Evolutionary conservation across 2,797 vertebrate species (phyloP).

Genomic region (Chelmon rostratus): DNA sequence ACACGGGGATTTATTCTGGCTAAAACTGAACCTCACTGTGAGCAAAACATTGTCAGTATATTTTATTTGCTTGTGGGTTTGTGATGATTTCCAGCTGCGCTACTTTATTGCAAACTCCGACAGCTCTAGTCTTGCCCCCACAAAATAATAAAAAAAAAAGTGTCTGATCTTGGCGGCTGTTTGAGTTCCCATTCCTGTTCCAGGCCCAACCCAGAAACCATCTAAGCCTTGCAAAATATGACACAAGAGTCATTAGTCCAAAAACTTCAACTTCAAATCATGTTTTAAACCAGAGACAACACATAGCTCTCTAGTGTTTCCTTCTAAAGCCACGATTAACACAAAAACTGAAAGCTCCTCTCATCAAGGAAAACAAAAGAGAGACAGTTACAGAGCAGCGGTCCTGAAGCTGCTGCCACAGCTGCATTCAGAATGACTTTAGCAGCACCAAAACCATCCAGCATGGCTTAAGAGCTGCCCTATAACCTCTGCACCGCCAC

Average conservation of each 20-base stretch:
- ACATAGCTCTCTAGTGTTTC: background rate
- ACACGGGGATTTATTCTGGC: background rate
- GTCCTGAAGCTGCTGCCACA: background rate
- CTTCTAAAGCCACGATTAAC: background rate
- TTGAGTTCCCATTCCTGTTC: conserved; percentile 31
- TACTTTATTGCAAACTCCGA: conserved; percentile 30
- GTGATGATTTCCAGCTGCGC: conserved; percentile 33
- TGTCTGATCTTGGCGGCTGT: conserved; percentile 50
- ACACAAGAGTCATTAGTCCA: background rate
- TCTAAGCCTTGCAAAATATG: conserved; percentile 11
- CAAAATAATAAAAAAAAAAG: background rate
- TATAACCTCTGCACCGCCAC: background rate
- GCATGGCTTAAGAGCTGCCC: background rate
- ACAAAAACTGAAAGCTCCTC: conserved; percentile 8
- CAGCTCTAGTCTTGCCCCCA: background rate
- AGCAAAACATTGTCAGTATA: conserved; percentile 5
- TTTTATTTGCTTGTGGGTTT: conserved; percentile 11
- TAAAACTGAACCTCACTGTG: background rate
- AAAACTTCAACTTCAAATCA: background rate
- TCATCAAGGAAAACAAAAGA: conserved; percentile 1
- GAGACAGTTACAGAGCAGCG: background rate
- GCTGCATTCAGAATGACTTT: background rate
- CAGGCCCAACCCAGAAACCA: conserved; percentile 15
- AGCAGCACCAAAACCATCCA: background rate
- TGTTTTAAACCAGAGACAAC: background rate